Evolutionary conservation across 1,140 invertebrate genomes (phyloP).

Genomic region (Nylanderia fulva): DNA sequence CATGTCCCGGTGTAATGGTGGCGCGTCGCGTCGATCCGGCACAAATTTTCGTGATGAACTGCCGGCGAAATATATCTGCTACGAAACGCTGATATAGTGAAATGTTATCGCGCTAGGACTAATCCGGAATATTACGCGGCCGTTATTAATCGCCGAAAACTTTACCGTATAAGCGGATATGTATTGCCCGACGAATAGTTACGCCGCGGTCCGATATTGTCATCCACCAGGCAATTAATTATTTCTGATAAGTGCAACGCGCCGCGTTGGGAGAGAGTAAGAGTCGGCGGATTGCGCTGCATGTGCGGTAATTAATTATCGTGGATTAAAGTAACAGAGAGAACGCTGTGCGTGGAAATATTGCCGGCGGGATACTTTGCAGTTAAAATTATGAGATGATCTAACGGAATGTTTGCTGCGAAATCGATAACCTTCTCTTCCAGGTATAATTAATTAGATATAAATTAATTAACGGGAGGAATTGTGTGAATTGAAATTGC

Average conservation of each 20-base stretch:
- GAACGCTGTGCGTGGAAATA: constrained; percentile 4
- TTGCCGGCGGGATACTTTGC: constrained; percentile 18
- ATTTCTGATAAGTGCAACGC: constrained; percentile 69
- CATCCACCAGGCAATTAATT: constrained; percentile 65
- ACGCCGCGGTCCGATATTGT: constrained; percentile 64
- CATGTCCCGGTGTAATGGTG: not conserved
- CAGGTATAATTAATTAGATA: not conserved
- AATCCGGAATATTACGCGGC: constrained; percentile 43
- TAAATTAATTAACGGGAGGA: constrained; percentile 11
- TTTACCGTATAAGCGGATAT: constrained; percentile 38
- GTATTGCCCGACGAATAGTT: constrained; percentile 40
- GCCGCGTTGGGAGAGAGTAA: constrained; percentile 43
- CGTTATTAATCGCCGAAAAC: constrained; percentile 58
- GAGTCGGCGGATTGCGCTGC: constrained; percentile 54
- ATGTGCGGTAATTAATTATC: constrained; percentile 68
- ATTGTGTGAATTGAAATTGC: not conserved
- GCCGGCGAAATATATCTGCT: constrained; percentile 35
- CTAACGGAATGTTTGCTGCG: not conserved
- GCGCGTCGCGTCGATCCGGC: not conserved
- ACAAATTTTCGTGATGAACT: constrained; percentile 17
- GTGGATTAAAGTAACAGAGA: constrained; percentile 67
- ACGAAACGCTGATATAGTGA: constrained; percentile 24
- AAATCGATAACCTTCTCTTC: not conserved
- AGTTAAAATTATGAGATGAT: not conserved
- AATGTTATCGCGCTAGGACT: constrained; percentile 31